A percentile compares a stretch with the other conserved stretches of the same genome.
Conservation (phyloP, 2,113 vertebrate species). For the Xiphorhynchus elegans region DNA sequence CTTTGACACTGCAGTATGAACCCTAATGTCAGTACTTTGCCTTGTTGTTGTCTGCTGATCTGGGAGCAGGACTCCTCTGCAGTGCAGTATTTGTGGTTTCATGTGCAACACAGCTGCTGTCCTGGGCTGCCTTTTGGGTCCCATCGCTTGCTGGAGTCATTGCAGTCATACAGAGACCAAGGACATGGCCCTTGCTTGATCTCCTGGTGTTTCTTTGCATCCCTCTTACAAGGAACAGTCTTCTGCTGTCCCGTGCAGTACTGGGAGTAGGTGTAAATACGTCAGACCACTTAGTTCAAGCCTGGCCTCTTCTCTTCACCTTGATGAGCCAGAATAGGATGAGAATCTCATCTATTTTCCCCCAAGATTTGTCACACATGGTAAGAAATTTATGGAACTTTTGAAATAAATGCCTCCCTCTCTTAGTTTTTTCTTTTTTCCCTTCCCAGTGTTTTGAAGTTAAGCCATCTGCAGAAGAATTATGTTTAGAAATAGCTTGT, state of each 20-base stretch:
- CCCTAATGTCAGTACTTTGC: not conserved
- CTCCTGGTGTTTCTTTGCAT: not conserved
- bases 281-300: not conserved
- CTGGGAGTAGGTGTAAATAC: not conserved
- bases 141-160: not conserved
- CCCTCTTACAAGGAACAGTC: not conserved
- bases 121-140: not conserved
- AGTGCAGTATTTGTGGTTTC: not conserved
- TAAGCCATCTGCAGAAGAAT: conserved; percentile 1
- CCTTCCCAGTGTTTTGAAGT: not conserved
- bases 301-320: not conserved
- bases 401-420: not conserved
- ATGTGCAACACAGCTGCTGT: not conserved
- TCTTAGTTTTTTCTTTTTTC: not conserved
- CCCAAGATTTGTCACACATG: not conserved
- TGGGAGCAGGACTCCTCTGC: not conserved
- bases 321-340: rapidly evolving
- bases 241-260: not conserved
- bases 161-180: not conserved
- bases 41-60: not conserved
- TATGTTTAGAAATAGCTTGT: not conserved
- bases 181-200: not conserved
- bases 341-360: not conserved
- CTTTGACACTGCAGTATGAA: not conserved
- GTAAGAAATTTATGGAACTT: not conserved